These are phyloP conservation scores for Drosophila eugracilis DNA, from an alignment of 1,140 invertebrate species.

Conservation along the genomic window DNA sequence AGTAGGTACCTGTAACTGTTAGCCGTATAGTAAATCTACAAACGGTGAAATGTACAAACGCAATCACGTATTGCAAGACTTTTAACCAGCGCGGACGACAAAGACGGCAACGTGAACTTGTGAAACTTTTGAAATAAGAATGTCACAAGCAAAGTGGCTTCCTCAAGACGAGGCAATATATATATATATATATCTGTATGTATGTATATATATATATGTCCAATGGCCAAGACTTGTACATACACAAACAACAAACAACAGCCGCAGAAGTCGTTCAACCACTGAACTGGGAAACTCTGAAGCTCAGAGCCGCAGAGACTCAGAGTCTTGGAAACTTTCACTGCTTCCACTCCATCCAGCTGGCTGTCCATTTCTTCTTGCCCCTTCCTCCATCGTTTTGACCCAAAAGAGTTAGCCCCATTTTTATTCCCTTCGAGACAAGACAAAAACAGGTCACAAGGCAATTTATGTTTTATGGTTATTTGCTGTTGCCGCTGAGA, in stretches of 20 bases:
- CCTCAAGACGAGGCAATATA: slow-evolving; percentile 1
- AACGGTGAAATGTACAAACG: slow-evolving; percentile 44
- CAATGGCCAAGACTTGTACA: not conserved
- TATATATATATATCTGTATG: too few species aligned
- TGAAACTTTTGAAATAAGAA: slow-evolving; percentile 57
- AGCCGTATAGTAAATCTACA: not conserved
- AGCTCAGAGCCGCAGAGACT: slow-evolving; percentile 6
- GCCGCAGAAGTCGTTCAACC: slow-evolving; percentile 19
- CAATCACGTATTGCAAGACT: slow-evolving; percentile 35
- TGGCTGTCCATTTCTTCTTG: slow-evolving; percentile 19
- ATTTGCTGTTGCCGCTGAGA: too few species aligned
- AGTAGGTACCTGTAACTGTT: slow-evolving; percentile 11
- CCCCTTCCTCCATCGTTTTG: not conserved
- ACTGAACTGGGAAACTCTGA: slow-evolving; percentile 2
- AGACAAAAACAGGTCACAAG: not conserved
- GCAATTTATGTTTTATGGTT: not conserved
- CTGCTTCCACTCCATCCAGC: slow-evolving; percentile 37
- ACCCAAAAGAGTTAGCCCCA: slow-evolving; percentile 12
- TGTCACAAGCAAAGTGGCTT: slow-evolving; percentile 31
- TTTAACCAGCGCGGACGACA: too few species aligned
- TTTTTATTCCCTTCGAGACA: not conserved
- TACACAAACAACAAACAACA: not conserved
- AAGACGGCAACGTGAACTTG: slow-evolving; percentile 39
- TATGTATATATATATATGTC: too few species aligned
- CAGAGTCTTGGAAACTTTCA: slow-evolving; percentile 28